phyloP scores from a whole-genome alignment of 1,140 invertebrate genomes.

The Magallana gigas region DNA sequence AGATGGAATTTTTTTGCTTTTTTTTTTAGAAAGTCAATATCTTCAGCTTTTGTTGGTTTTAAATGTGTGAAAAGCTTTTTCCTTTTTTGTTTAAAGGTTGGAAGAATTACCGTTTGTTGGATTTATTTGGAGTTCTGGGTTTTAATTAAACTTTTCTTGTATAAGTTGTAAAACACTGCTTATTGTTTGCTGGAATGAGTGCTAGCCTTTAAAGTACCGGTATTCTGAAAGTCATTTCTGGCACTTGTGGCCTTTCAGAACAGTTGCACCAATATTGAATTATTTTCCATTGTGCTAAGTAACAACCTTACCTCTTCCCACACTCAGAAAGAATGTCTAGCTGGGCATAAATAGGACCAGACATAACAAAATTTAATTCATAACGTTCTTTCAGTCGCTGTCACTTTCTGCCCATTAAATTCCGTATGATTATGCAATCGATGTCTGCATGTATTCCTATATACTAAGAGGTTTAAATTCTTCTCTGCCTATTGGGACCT shows the following conservation, averaged over 20 bases:
- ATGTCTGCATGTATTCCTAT: too few relatives aligned
- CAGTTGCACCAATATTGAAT: neutral
- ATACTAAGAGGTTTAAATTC: too few relatives aligned
- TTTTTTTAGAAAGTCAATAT: neutral
- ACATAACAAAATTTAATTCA: too few relatives aligned
- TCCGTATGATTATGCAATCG: too few relatives aligned
- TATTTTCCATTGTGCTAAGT: neutral
- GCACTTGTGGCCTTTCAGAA: conserved; percentile 6
- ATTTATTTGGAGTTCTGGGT: neutral
- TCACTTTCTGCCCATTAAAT: too few relatives aligned
- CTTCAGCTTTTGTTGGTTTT: neutral
- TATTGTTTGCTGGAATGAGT: neutral
- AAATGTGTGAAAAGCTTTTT: neutral
- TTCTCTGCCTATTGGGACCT: too few relatives aligned
- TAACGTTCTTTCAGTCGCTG: too few relatives aligned
- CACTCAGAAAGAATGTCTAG: too few relatives aligned
- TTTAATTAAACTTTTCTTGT: neutral
- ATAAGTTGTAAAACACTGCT: neutral
- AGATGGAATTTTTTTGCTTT: too few relatives aligned
- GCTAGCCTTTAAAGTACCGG: neutral
- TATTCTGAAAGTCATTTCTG: neutral
- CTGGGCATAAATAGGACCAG: too few relatives aligned
- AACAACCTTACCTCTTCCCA: too few relatives aligned
- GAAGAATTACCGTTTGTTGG: neutral
- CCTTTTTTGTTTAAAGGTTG: neutral